Evolutionary conservation across 2,797 vertebrate species (phyloP), one percentile per base, ranked within the genome.

Genomic region (Aythya fuligula): DNA sequence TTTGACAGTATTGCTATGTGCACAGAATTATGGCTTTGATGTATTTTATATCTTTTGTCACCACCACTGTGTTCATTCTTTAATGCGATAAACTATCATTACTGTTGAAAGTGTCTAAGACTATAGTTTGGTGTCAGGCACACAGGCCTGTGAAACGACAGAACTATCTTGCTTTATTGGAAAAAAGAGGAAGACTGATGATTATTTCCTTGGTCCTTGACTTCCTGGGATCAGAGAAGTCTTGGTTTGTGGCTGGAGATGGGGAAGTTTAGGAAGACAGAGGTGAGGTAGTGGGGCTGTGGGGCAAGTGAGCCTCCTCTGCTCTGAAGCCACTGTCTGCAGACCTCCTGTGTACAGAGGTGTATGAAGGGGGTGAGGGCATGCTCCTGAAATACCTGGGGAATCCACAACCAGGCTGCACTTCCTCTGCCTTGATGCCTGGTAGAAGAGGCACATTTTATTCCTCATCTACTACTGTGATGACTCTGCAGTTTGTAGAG

Each of bases 61-160:
- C 8, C 5, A 3, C 27, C 67, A 53, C 51, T 53, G 27, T 28
- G 51, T 28, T 53, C 27, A 53, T 53, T 53, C 51, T 53, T 53
- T 53, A 53, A 2, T 0, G 1, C 0, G 0, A 87, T 73, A 41
- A 89, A 66, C 20, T 28, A 28, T 28, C 15, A 9, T 53, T 53
- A 51, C 25, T 6, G 76, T 81, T 73, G 67, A 47, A 76, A 66
- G 27, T 20, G 18, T 70, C 21, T 45, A 17, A 36, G 41, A 58
- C 7, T 19, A 21, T 72, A 25, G 12, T 45, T 79, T 32, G 13
- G 64, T 21, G 47, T 30, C 28, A 60, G 43, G 11, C 41, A n/a
- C 54, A 30, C 39, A 67, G 61, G 32, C 11, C 15, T 45, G 28
- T 72, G 43, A 78, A 91, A 36, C 0, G 1, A 47, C 30, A 24